phyloP scores from a whole-genome alignment of 2,113 vertebrate genomes.

The Trachemys scripta region DNA sequence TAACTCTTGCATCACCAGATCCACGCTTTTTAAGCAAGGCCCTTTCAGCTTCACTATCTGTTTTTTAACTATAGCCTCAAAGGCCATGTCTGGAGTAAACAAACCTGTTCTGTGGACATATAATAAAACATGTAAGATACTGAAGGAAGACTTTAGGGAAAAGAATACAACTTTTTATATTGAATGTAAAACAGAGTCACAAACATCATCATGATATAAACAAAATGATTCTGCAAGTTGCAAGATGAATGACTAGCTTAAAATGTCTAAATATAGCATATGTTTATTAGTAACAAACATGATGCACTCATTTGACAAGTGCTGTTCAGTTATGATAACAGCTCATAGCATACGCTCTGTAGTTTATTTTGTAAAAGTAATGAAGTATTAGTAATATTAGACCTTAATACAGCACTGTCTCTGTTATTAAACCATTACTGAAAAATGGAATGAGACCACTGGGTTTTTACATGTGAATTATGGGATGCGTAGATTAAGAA shows the following conservation, averaged over 20 bases:
- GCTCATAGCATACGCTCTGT: background rate
- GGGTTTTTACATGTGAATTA: background rate
- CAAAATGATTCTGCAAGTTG: background rate
- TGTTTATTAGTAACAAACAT: background rate
- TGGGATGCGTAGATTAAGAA: background rate
- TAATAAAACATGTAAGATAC: constrained; percentile 33
- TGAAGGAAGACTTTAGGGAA: background rate
- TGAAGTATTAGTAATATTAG: background rate
- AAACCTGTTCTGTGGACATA: constrained; percentile 81
- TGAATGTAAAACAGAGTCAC: background rate
- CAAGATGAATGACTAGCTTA: background rate
- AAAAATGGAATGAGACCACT: background rate
- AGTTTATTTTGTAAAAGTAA: background rate
- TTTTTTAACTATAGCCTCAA: constrained; percentile 87
- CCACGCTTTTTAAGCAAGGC: constrained; percentile 86
- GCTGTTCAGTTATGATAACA: background rate
- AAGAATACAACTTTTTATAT: background rate
- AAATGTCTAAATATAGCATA: background rate
- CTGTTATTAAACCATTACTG: background rate
- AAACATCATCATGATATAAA: background rate
- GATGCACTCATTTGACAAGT: background rate
- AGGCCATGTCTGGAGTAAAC: constrained; percentile 86
- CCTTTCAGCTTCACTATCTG: constrained; percentile 87
- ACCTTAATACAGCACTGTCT: background rate
- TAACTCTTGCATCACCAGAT: constrained; percentile 85